phyloP scores from a whole-genome alignment of 2,888 invertebrate species.

The Polietes domitor region DNA sequence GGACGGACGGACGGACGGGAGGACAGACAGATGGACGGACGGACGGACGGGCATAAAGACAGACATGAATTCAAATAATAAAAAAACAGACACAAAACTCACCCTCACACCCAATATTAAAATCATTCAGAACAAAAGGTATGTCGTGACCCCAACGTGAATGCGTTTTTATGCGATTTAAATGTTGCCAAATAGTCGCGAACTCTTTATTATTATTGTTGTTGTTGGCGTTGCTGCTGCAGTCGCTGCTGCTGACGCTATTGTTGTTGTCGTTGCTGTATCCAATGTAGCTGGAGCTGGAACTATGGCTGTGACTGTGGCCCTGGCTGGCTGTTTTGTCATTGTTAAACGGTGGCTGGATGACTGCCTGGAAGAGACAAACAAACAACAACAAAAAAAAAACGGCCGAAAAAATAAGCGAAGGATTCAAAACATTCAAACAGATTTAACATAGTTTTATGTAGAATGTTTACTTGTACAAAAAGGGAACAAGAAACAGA shows the following conservation, averaged over 20 bases:
- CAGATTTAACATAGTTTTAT: constrained; percentile 67
- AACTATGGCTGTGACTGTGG: background rate
- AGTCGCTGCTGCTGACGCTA: constrained; percentile 43
- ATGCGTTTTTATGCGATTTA: constrained; percentile 71
- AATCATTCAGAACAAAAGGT: constrained; percentile 67
- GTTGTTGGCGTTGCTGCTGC: constrained; percentile 47
- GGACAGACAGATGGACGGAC: background rate
- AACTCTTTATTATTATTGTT: constrained; percentile 55
- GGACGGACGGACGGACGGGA: background rate
- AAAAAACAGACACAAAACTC: constrained; percentile 37
- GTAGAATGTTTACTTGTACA: constrained; percentile 49
- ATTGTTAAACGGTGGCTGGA: constrained; percentile 67
- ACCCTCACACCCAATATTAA: constrained; percentile 66
- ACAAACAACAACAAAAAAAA: background rate
- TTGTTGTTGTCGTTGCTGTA: constrained; percentile 45
- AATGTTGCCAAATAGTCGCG: constrained; percentile 69
- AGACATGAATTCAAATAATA: constrained; percentile 27
- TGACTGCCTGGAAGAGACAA: constrained; percentile 31
- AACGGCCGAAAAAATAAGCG: background rate
- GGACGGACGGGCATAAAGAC: background rate
- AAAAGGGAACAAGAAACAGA: constrained; percentile 12
- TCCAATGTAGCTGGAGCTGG: background rate
- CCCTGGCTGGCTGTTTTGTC: constrained; percentile 48
- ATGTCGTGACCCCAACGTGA: constrained; percentile 79
- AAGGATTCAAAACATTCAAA: constrained; percentile 47